Evolutionary conservation across 2,797 vertebrate species (phyloP).

Genomic region (Octomys mimax): DNA sequence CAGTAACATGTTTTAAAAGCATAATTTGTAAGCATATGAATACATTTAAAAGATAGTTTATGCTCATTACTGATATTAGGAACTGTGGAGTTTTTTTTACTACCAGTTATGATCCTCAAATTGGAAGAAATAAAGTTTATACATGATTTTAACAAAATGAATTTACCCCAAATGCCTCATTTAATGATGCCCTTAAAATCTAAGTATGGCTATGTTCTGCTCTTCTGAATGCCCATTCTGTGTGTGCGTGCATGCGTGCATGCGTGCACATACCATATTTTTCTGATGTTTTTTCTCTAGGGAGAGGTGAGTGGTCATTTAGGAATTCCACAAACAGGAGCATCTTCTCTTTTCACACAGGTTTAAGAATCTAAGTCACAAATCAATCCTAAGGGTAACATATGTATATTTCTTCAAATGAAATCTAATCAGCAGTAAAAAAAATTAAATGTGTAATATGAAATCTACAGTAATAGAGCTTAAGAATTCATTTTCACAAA

Average conservation of each 20-base stretch:
- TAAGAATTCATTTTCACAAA: constrained; percentile 37
- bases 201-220: neutral
- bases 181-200: neutral
- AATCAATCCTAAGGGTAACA: constrained; percentile 3
- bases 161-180: neutral
- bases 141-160: constrained; percentile 35
- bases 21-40: constrained; percentile 42
- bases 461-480: constrained; percentile 5
- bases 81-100: neutral
- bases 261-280: neutral
- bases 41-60: constrained; percentile 61
- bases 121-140: neutral
- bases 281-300: neutral
- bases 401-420: constrained; percentile 4
- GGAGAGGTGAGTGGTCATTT: neutral
- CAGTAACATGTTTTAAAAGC: constrained; percentile 23
- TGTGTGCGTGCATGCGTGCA: too few species aligned
- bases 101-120: constrained; percentile 18
- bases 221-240: neutral
- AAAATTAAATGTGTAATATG: neutral
- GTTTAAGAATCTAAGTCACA: neutral
- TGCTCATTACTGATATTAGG: neutral
- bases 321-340: neutral
- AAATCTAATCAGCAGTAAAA: neutral
- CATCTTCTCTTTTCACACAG: neutral